These are phyloP conservation scores for Pluvianellus socialis DNA, from an alignment of 2,113 vertebrate genomes.

Conservation along the genomic window DNA sequence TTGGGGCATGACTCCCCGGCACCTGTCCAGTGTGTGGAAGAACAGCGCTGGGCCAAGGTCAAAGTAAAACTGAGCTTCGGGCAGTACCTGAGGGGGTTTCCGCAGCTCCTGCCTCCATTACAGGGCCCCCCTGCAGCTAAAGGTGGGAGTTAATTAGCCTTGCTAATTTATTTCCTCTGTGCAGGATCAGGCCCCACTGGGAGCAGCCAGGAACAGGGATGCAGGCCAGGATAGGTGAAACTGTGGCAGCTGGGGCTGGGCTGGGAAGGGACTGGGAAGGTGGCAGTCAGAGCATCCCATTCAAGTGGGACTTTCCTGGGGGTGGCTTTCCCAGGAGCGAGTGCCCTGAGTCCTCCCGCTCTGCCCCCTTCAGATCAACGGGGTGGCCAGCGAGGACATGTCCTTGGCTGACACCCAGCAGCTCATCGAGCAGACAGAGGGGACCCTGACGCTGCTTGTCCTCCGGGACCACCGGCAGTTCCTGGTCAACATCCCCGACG, in stretches of 20 bases:
- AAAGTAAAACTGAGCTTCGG: neutral
- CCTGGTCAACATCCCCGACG: conserved; percentile 87
- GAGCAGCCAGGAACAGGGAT: neutral
- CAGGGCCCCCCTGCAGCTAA: neutral
- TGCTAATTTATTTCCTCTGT: neutral
- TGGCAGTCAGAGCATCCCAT: neutral
- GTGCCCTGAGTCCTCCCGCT: neutral
- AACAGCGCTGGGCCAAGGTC: neutral
- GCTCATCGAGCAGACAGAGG: conserved; percentile 89
- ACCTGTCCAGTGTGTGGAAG: neutral
- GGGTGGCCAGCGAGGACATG: conserved; percentile 89
- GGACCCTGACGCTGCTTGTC: conserved; percentile 86
- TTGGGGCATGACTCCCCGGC: neutral
- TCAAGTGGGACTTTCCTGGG: neutral
- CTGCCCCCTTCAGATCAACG: conserved; percentile 84
- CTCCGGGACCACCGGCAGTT: conserved; percentile 87
- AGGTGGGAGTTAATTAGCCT: neutral
- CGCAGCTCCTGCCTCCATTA: neutral
- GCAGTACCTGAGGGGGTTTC: neutral
- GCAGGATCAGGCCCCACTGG: neutral
- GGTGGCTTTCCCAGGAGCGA: neutral
- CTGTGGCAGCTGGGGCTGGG: neutral
- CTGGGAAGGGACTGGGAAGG: neutral
- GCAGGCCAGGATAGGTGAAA: neutral
- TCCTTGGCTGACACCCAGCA: conserved; percentile 91